Evolutionary conservation across 2,888 invertebrate species (phyloP), one percentile per base, ranked within the genome.

Genomic region (Cephus sareptanus): DNA sequence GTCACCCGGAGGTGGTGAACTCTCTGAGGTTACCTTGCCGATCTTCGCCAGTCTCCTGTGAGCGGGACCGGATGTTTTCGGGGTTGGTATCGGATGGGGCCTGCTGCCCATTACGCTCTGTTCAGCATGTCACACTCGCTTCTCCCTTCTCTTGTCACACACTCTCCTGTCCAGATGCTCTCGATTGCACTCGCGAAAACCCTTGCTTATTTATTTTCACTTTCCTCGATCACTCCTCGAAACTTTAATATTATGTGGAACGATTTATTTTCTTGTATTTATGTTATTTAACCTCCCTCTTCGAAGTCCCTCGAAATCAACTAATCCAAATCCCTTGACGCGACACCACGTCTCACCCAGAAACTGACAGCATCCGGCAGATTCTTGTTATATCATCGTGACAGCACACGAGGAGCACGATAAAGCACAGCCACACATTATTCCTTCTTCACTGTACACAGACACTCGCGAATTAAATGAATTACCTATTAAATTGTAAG

Each of bases 71-170:
- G 31, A 73, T 40, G 37, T 34, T 31, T 31, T 75, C 34, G 34
- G 69, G 68, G 75, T 6, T 68, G 74, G 34, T 69, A 75, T 30
- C 31, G 75, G 35, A 70, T 68, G 77, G 68, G 75, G 76, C 78
- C 76, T 78, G 78, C 78, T 78, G 76, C 78, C 78, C 78, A 78
- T 78, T 68, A 78, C 75, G 70, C 75, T 34, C 31, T 37, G 13
- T 33, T 30, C 34, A 31, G 71, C 71, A 71, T 71, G 33, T 33
- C 71, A 71, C 71, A 34, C 31, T 15, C 71, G 71, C 71, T 12
- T n/a, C 33, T 71, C 6, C 71, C 33, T 71, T 31, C 31, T 34
- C 71, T 31, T 34, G 33, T 3, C 71, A 31, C 71, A 13, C 12
- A 23, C 31, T 34, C 31, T 15, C 31, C 33, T 34, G 71, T 31